Evolutionary conservation across 2,113 vertebrate species (phyloP).

Genomic region (Prionailurus viverrinus): DNA sequence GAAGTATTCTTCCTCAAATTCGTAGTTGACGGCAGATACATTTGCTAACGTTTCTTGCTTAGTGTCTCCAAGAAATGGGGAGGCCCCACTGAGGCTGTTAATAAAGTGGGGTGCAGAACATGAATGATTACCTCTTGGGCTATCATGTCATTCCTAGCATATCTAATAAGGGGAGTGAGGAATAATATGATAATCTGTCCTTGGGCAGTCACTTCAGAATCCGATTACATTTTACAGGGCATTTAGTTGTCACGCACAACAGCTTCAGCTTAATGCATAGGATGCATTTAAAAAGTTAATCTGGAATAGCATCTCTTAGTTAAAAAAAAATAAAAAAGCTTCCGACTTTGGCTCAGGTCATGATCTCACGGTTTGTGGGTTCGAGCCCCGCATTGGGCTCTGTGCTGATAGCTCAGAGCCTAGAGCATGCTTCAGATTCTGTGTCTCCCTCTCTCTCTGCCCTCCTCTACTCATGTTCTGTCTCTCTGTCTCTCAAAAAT

Average conservation of each 20-base stretch:
- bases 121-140: not conserved
- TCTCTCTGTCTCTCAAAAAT: too few species aligned
- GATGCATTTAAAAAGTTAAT: constrained; percentile 48
- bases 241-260: constrained; percentile 19
- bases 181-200: not conserved
- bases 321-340: not conserved
- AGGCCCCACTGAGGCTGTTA: constrained; percentile 95
- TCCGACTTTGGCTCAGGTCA: too few species aligned
- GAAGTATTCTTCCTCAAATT: constrained; percentile 98
- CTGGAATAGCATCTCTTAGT: not conserved
- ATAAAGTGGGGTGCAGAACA: constrained; percentile 20
- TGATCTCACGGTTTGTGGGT: too few species aligned
- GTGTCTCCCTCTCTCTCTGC: too few species aligned
- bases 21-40: constrained; percentile 98
- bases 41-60: constrained; percentile 99
- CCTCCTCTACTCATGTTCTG: too few species aligned
- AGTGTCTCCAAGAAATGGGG: constrained; percentile 97
- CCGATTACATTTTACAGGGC: not conserved
- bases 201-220: not conserved
- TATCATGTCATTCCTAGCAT: not conserved
- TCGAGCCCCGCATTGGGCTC: too few species aligned
- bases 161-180: not conserved
- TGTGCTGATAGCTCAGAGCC: too few species aligned
- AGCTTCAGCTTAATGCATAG: constrained; percentile 6
- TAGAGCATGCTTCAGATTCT: too few species aligned